phyloP scores from a whole-genome alignment of 2,888 invertebrate species.

The Dexiosoma caninum region DNA sequence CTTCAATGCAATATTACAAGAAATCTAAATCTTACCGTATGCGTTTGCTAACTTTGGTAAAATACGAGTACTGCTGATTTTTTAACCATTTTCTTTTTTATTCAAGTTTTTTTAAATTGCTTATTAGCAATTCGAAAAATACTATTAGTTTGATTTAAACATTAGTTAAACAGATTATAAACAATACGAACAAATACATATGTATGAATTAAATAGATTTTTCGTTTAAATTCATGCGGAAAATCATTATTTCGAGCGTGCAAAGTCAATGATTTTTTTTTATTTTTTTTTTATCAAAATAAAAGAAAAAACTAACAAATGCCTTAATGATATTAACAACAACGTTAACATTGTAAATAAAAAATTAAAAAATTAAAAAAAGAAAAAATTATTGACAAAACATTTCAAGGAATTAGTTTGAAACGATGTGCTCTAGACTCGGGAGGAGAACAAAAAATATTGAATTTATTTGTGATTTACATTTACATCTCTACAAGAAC shows the following conservation, averaged over 20 bases:
- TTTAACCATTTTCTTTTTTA: neutral
- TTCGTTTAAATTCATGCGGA: conserved; percentile 54
- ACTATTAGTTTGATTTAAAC: neutral
- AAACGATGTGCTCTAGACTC: neutral
- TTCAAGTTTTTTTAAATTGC: neutral
- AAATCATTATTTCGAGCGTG: conserved; percentile 65
- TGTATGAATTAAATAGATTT: neutral
- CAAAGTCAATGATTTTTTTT: conserved; percentile 67
- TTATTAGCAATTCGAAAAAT: conserved; percentile 5
- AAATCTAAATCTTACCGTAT: too few relatives aligned
- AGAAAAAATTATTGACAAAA: neutral
- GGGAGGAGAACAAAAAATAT: neutral
- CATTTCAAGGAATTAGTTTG: neutral
- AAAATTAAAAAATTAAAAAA: too few relatives aligned
- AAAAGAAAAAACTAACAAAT: conserved; percentile 5
- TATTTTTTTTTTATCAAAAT: conserved; percentile 42
- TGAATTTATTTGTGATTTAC: neutral
- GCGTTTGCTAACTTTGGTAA: too few relatives aligned
- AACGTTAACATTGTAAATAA: neutral
- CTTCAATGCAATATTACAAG: too few relatives aligned
- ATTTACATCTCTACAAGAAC: too few relatives aligned
- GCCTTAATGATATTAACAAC: neutral
- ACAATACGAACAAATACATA: neutral
- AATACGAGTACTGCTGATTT: too few relatives aligned
- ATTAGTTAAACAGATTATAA: neutral